Evolutionary conservation across 2,797 vertebrate species (phyloP), one percentile per base, ranked within the genome.

Genomic region (Chrosomus eos): DNA sequence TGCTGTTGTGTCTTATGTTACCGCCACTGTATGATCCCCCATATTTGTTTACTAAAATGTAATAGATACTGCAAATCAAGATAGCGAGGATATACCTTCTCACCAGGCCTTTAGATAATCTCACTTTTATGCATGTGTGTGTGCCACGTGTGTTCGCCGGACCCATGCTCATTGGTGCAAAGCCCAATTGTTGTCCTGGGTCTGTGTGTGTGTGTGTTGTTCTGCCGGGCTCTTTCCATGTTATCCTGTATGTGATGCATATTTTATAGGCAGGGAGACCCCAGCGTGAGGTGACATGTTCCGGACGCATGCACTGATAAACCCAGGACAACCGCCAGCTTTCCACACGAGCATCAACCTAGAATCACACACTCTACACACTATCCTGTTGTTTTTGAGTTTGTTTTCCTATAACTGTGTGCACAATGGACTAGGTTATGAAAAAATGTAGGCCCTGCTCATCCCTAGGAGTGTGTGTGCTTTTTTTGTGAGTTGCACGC

Each of bases 191-290:
- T 82, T 79, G 26, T 86, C 66, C 62, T n/a, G 1, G 19, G 48
- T 58, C 45, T 81, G 58, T 81, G 43, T 85, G 83, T 71, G 73
- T 83, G 83, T 83, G 62, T 82, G 66, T 79, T 81, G 78, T 43
- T 40, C 23, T 74, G 38, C 60, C 53, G 40, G 23, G 23, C 79
- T 86, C 43, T 78, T 76, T 70, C 74, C 66, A 78, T 89, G 84
- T 82, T 87, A 86, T 88, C 68, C 88, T 88, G 83, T 85, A 82
- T 87, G 82, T 85, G 45, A 87, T 89, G 81, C 86, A 88, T 88
- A 87, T 88, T 88, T 89, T 43, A 90, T 90, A 75, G 58, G 66
- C 33, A 11, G 82, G 86, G 89, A 88, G 87, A 88, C 74, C 86
- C 86, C 76, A 77, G 71, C 10, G 45, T 88, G 68, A 87, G 80